A percentile compares a stretch with the other conserved stretches of the same genome.
These are phyloP conservation scores for Nowickia ferox DNA, from an alignment of 2,888 invertebrate genomes.

Conservation along the genomic window DNA sequence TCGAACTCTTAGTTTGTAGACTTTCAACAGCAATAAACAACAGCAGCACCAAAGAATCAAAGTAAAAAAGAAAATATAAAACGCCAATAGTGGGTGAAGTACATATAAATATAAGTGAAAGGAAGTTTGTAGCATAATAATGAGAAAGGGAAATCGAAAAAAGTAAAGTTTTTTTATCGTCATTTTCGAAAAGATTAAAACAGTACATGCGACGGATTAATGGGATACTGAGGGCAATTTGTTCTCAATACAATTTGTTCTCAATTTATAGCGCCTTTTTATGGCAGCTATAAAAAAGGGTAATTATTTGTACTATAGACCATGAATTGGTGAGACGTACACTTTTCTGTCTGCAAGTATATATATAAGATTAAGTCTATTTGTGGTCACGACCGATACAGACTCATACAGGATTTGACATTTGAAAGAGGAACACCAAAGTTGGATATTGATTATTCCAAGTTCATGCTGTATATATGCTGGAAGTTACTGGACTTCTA, in stretches of 20 bases:
- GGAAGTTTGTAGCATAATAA: conserved; percentile 64
- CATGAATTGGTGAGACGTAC: conserved; percentile 54
- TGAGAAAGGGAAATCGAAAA: conserved; percentile 67
- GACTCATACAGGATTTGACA: conserved; percentile 39
- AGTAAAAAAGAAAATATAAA: background rate
- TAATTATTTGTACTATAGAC: conserved; percentile 54
- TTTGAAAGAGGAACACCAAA: conserved; percentile 3
- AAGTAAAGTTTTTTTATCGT: conserved; percentile 40
- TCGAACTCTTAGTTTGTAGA: conserved; percentile 89
- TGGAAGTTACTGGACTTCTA: no score
- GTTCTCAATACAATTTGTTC: no score
- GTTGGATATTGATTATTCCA: no score
- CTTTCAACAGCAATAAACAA: conserved; percentile 79
- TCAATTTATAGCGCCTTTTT: conserved; percentile 47
- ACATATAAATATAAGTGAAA: conserved; percentile 3
- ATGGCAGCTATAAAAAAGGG: conserved; percentile 35
- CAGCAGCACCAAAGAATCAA: background rate
- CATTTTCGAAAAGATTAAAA: conserved; percentile 49
- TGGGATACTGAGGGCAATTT: conserved; percentile 48
- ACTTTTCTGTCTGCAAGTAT: conserved; percentile 15
- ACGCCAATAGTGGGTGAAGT: conserved; percentile 6
- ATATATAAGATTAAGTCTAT: conserved; percentile 38
- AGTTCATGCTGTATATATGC: no score
- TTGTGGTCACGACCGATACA: conserved; percentile 42
- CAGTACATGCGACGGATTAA: conserved; percentile 50